A percentile compares a stretch with the other conserved stretches of the same genome.
Evolutionary conservation across 2,888 invertebrate species (phyloP).

Genomic region (Ametastegia equiseti): DNA sequence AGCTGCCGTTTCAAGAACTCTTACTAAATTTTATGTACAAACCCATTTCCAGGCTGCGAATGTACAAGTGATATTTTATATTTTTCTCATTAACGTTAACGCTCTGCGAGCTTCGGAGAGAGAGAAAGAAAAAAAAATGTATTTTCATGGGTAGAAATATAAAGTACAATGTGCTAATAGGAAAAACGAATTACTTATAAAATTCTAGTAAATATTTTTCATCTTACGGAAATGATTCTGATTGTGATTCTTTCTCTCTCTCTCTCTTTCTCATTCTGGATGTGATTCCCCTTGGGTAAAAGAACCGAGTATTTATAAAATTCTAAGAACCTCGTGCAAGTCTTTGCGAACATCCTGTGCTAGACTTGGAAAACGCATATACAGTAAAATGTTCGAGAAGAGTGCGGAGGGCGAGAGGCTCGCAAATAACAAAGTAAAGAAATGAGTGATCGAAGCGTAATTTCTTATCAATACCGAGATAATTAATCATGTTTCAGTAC

Average conservation of each 20-base stretch:
- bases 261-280: too few relatives aligned
- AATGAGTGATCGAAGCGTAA: neutral
- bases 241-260: too few relatives aligned
- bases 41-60: neutral
- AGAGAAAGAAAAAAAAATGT: neutral
- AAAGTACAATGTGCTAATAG: neutral
- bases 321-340: neutral
- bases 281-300: neutral
- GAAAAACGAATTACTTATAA: neutral
- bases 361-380: neutral
- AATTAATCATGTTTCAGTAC: conserved; percentile 5
- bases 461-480: conserved; percentile 21
- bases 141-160: neutral
- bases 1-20: conserved; percentile 20
- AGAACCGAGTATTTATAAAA: neutral
- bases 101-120: neutral
- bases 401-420: neutral
- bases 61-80: neutral
- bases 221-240: neutral
- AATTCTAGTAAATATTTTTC: neutral
- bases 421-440: neutral
- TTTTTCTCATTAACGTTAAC: neutral
- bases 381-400: conserved; percentile 13
- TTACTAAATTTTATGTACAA: conserved; percentile 14
- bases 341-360: conserved; percentile 31